Evolutionary conservation across 2,888 invertebrate genomes (phyloP).

Genomic region (Cepaea hortensis): DNA sequence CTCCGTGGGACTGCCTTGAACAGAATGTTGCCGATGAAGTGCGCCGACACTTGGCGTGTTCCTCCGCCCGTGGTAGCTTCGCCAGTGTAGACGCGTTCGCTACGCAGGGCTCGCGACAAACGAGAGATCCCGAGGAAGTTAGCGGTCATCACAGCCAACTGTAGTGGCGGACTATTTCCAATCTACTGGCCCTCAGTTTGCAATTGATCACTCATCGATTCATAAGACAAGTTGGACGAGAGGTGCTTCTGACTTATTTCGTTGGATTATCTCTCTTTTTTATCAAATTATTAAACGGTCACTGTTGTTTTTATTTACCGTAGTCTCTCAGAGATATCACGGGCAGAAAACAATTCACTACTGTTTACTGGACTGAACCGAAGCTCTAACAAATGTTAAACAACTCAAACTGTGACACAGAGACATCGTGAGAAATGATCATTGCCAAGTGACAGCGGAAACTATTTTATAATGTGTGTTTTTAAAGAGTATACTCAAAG

Average conservation of each 20-base stretch:
- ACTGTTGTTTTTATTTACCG: neutral
- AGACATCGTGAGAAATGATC: too few relatives aligned
- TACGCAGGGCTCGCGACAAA: slow-evolving; percentile 11
- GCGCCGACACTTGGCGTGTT: slow-evolving; percentile 15
- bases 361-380: too few relatives aligned
- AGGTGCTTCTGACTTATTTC: neutral
- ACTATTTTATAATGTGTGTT: too few relatives aligned
- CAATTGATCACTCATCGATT: slow-evolving; percentile 21
- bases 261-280: neutral
- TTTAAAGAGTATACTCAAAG: too few relatives aligned
- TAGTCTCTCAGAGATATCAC: neutral
- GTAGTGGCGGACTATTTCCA: slow-evolving; percentile 21
- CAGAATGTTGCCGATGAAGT: neutral
- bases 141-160: slow-evolving; percentile 7
- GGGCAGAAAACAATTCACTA: neutral
- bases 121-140: slow-evolving; percentile 14
- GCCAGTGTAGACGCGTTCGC: neutral
- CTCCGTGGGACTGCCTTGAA: neutral
- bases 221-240: neutral
- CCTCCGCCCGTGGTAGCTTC: slow-evolving; percentile 8
- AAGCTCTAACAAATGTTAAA: too few relatives aligned
- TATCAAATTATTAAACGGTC: neutral
- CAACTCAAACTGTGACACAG: too few relatives aligned
- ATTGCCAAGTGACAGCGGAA: too few relatives aligned
- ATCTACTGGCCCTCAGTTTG: neutral